These are phyloP conservation scores for Eudemis profundana DNA, from an alignment of 2,888 invertebrate genomes.

Conservation along the genomic window DNA sequence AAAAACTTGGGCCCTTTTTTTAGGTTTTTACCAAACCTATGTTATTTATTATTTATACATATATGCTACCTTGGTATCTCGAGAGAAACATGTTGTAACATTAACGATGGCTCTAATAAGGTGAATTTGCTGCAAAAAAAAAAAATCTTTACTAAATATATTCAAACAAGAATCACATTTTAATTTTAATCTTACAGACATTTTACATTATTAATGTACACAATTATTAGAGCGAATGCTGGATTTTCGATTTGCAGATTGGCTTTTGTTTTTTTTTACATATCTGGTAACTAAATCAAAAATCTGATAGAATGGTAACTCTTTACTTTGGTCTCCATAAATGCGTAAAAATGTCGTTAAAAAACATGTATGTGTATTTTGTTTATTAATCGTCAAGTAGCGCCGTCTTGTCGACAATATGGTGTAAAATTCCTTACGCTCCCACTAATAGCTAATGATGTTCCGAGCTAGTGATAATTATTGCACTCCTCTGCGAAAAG, in stretches of 20 bases:
- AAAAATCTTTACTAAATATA: too few relatives aligned
- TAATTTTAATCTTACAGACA: too few relatives aligned
- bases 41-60: constrained; percentile 67
- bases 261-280: too few relatives aligned
- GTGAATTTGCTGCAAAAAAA: background rate
- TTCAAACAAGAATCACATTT: too few relatives aligned
- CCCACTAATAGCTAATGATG: constrained; percentile 53
- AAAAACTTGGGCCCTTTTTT: constrained; percentile 58
- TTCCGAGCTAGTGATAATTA: constrained; percentile 57
- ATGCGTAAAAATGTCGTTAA: too few relatives aligned
- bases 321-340: too few relatives aligned
- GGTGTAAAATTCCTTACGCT: constrained; percentile 58
- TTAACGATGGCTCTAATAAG: constrained; percentile 7
- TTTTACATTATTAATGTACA: too few relatives aligned
- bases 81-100: constrained; percentile 2
- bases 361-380: too few relatives aligned
- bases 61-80: constrained; percentile 49
- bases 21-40: constrained; percentile 56
- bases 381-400: constrained; percentile 20
- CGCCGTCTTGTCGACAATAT: constrained; percentile 50
- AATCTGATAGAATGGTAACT: too few relatives aligned
- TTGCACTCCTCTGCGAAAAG: constrained; percentile 56
- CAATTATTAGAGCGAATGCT: too few relatives aligned
- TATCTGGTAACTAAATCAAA: too few relatives aligned
- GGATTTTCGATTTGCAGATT: too few relatives aligned